Evolutionary conservation across 2,888 invertebrate species (phyloP).

Genomic region (Hydropsyche betteni): DNA sequence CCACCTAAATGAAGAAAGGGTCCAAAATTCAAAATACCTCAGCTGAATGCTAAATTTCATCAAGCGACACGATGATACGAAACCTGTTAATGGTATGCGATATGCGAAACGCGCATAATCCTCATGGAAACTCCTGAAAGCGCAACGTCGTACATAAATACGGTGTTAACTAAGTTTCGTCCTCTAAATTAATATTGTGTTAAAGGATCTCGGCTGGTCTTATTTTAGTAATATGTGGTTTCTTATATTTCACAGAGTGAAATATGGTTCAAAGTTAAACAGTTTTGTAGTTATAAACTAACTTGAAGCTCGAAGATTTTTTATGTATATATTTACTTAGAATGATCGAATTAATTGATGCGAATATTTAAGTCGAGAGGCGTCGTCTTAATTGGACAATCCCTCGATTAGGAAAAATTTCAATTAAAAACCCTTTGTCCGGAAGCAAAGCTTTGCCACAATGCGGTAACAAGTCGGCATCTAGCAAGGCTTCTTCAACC

Average conservation of each 20-base stretch:
- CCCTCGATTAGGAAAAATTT: neutral
- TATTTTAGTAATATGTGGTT: too few species aligned
- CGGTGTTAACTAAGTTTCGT: neutral
- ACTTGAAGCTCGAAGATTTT: too few species aligned
- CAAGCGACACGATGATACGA: neutral
- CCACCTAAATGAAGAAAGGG: too few species aligned
- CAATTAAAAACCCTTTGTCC: neutral
- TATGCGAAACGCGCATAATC: neutral
- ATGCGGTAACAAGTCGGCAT: slow-evolving; percentile 3
- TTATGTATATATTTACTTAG: too few species aligned
- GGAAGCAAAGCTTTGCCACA: neutral
- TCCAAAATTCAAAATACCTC: neutral
- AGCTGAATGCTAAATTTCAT: slow-evolving; percentile 9
- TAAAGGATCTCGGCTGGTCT: neutral
- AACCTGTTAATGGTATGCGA: slow-evolving; percentile 13
- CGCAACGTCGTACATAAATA: neutral
- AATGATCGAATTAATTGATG: too few species aligned
- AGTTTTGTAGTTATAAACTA: too few species aligned
- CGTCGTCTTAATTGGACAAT: neutral
- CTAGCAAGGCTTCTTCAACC: neutral
- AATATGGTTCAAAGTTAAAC: too few species aligned
- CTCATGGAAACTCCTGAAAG: neutral
- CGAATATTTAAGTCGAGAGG: too few species aligned
- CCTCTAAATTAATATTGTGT: neutral
- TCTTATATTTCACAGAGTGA: too few species aligned